Percentiles rank a stretch among this genome's conserved stretches.
phyloP scores from a whole-genome alignment of 2,797 vertebrate species.

The Sternarchorhynchus goeldii region DNA sequence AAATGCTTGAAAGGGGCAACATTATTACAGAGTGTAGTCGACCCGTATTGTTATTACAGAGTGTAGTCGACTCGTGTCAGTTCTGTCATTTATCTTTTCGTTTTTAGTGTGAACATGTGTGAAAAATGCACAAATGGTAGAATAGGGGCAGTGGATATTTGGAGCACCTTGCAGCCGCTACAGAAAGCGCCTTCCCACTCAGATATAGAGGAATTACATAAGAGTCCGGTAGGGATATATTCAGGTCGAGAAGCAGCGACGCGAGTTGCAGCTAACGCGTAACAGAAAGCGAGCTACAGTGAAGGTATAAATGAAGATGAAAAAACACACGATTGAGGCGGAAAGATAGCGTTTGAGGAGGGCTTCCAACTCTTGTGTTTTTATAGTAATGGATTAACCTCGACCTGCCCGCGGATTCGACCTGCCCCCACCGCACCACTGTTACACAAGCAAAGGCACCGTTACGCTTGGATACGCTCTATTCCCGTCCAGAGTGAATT shows the following conservation, averaged over 20 bases:
- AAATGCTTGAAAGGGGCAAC: too few relatives aligned
- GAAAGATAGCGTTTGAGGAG: conserved; percentile 56
- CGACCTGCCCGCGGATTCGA: conserved; percentile 26
- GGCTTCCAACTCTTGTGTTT: conserved; percentile 32
- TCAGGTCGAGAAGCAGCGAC: conserved; percentile 66
- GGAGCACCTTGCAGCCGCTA: conserved; percentile 63
- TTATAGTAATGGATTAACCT: conserved; percentile 47
- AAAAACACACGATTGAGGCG: conserved; percentile 1
- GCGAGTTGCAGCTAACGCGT: conserved; percentile 2
- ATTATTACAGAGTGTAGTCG: too few relatives aligned
- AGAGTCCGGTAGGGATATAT: conserved; percentile 66
- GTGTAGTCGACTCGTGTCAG: background rate
- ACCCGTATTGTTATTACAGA: background rate
- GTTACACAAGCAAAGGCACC: conserved; percentile 45
- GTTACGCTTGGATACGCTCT: conserved; percentile 40
- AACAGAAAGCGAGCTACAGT: conserved; percentile 61
- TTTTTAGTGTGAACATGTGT: conserved; percentile 61
- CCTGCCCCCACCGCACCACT: conserved; percentile 12
- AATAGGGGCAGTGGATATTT: conserved; percentile 75
- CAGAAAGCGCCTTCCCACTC: conserved; percentile 42
- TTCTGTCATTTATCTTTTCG: conserved; percentile 29
- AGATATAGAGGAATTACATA: conserved; percentile 72
- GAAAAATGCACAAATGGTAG: conserved; percentile 68
- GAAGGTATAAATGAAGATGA: conserved; percentile 67
- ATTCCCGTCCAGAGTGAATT: conserved; percentile 42